phyloP scores from a whole-genome alignment of 2,113 vertebrate genomes.

The Butorides virescens region DNA sequence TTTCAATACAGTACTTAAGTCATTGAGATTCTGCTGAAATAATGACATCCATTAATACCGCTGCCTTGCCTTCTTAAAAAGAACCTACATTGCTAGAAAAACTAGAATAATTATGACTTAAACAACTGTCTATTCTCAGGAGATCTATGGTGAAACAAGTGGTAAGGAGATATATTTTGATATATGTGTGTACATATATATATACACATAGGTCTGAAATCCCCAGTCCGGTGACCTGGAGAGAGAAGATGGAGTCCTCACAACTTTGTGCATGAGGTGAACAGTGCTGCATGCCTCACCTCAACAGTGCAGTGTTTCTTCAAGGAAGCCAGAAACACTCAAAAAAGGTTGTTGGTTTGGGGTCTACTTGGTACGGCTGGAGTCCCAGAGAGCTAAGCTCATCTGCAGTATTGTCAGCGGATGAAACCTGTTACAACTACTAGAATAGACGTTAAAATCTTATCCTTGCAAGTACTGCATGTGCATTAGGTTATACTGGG shows the following conservation, averaged over 20 bases:
- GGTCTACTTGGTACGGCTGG: not conserved
- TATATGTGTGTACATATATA: not conserved
- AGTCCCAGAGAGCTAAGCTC: not conserved
- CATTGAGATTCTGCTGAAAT: not conserved
- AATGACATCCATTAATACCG: not conserved
- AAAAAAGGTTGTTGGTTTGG: not conserved
- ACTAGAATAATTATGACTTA: not conserved
- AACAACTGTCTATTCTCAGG: not conserved
- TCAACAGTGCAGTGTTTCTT: not conserved
- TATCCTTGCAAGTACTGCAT: not conserved
- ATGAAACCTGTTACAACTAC: not conserved
- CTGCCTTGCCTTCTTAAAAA: not conserved
- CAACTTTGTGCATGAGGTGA: not conserved
- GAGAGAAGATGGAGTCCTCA: not conserved
- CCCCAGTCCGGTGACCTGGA: not conserved
- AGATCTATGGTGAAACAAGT: not conserved
- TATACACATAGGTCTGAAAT: not conserved
- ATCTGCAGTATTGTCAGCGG: not conserved
- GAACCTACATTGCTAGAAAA: not conserved
- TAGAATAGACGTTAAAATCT: not conserved
- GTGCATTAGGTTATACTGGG: not conserved
- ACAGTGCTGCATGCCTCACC: rapidly evolving
- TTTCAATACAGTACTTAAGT: not conserved
- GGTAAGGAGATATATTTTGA: not conserved
- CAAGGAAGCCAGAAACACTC: not conserved